Evolutionary conservation across 2,888 invertebrate species (phyloP), one percentile per base, ranked within the genome.

Genomic region (Oegoconia quadripuncta): DNA sequence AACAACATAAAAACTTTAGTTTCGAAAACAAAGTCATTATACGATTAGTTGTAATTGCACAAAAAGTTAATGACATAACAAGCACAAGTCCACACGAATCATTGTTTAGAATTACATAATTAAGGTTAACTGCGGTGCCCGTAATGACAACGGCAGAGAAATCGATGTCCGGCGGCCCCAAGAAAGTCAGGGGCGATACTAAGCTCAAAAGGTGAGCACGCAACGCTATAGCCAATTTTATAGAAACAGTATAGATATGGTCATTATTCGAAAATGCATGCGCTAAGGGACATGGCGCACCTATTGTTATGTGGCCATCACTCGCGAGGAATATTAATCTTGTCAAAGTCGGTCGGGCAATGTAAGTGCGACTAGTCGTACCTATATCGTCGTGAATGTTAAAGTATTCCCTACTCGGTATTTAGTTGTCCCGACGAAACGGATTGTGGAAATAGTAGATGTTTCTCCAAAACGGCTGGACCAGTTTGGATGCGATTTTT

Each of bases 191-290:
- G 63, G 64, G 57, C 67, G 65, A 71, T 66, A 84, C 83, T 81
- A 72, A 70, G 63, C 64, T 49, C 50, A 49, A 59, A 61, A 73
- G 73, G 68, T 62, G 56, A 55, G 53, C 77, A 69, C 73, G 76
- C 70, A 64, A 74, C 61, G 67, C 62, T 70, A 64, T 59, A 74
- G 73, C 66, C 81, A 75, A 82, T 83, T 76, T 79, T 73, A 81
- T 82, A 75, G 75, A 64, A 80, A 74, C 82, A 79, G 82, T 78
- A 79, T n/a, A n/a, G n/a, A n/a, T 83, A 87, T 82, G 84, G 86
- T 76, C 74, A 82, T 86, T 87, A 84, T 81, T 74, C 75, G 75
- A 74, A 81, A 82, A 86, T 83, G 79, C 83, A 83, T 77, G 81
- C 82, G 80, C 75, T 68, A 74, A 72, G 72, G 71, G 66, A 59